Evolutionary conservation across 2,888 invertebrate species (phyloP).

Genomic region (Bellardia pandia): DNA sequence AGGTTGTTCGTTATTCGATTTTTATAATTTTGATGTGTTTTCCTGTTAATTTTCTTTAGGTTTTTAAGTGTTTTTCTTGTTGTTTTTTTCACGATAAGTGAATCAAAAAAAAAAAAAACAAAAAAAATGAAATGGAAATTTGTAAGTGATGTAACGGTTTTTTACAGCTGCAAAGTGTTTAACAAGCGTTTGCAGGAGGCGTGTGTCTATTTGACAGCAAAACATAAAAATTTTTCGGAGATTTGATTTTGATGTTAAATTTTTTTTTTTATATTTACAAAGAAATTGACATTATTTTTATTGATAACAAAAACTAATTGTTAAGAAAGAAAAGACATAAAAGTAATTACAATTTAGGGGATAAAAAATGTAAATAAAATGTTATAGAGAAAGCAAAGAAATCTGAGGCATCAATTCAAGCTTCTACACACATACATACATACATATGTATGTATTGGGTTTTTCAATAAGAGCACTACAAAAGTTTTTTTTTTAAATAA

Average conservation of each 20-base stretch:
- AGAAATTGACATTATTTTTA: conserved; percentile 33
- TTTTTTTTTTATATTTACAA: background rate
- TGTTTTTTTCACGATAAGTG: conserved; percentile 38
- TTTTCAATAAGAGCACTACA: too few species aligned
- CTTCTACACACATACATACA: too few species aligned
- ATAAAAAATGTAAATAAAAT: background rate
- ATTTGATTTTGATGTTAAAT: conserved; percentile 67
- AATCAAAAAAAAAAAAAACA: conserved; percentile 42
- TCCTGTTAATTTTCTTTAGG: conserved; percentile 70
- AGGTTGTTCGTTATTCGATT: conserved; percentile 35
- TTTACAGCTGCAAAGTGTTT: conserved; percentile 37
- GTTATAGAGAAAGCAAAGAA: too few species aligned
- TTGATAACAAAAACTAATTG: conserved; percentile 71
- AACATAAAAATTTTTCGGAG: conserved; percentile 57
- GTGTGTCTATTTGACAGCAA: conserved; percentile 70
- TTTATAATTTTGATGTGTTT: conserved; percentile 67
- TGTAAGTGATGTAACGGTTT: conserved; percentile 43
- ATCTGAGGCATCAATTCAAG: too few species aligned
- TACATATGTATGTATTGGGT: too few species aligned
- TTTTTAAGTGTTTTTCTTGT: conserved; percentile 72
- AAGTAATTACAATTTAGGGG: conserved; percentile 50
- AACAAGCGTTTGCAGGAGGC: conserved; percentile 66
- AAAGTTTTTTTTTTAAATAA: too few species aligned
- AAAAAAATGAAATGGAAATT: conserved; percentile 29
- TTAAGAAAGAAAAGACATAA: conserved; percentile 30